Conservation (phyloP, 2,113 vertebrate species). For the Noturus placidus region DNA sequence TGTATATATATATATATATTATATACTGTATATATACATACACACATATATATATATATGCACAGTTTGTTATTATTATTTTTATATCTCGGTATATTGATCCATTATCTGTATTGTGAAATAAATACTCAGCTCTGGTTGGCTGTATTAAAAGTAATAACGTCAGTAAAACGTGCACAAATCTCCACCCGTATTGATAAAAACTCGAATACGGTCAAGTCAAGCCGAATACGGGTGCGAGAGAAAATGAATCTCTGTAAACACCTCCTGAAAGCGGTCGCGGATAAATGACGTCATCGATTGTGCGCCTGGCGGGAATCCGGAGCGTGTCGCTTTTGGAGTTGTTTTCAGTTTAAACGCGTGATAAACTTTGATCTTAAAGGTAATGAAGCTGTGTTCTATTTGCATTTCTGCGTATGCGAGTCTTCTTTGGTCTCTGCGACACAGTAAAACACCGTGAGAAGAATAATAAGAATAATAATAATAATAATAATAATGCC, state of each 20-base stretch:
- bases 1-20: too few relatives aligned
- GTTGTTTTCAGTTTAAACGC: not conserved
- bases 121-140: not conserved
- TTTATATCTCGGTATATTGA: too few relatives aligned
- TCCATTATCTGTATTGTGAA: not conserved
- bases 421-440: not conserved
- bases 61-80: too few relatives aligned
- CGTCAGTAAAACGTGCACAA: not conserved
- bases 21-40: too few relatives aligned
- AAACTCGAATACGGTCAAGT: not conserved
- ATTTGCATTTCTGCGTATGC: not conserved
- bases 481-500: too few relatives aligned
- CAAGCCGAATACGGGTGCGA: not conserved
- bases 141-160: not conserved
- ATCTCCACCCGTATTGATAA: not conserved
- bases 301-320: constrained; percentile 49
- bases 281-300: not conserved
- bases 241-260: not conserved
- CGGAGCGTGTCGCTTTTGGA: not conserved
- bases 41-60: too few relatives aligned
- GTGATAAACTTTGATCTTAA: too few relatives aligned
- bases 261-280: constrained; percentile 2
- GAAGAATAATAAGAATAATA: too few relatives aligned
- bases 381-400: not conserved
- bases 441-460: not conserved